Evolutionary conservation across 1,140 invertebrate genomes (phyloP).

Genomic region (Halotydeus destructor): DNA sequence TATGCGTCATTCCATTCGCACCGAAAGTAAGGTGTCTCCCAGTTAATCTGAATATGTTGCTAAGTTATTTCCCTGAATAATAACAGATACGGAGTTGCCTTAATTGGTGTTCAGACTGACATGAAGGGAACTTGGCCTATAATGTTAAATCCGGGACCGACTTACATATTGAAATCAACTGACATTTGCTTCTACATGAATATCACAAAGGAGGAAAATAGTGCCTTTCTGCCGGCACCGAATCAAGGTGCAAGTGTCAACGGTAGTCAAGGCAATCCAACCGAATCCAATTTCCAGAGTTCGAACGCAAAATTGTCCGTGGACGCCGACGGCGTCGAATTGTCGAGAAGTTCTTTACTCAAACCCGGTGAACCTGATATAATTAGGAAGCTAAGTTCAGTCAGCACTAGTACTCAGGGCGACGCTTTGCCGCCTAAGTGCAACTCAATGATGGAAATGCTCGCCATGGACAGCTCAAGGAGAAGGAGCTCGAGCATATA

Average conservation of each 20-base stretch:
- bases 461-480: neutral
- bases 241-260: too few relatives aligned
- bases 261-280: too few relatives aligned
- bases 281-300: too few relatives aligned
- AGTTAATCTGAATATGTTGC: neutral
- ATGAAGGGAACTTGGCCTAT: constrained; percentile 63
- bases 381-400: neutral
- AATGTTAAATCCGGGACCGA: constrained; percentile 79
- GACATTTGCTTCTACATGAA: constrained; percentile 97
- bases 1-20: constrained; percentile 97
- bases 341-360: too few relatives aligned
- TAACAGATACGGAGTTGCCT: constrained; percentile 70
- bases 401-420: neutral
- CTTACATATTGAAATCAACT: constrained; percentile 40
- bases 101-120: constrained; percentile 79
- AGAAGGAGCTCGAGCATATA: neutral
- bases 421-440: constrained; percentile 1
- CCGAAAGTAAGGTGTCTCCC: constrained; percentile 49
- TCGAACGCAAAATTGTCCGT: too few relatives aligned
- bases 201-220: constrained; percentile 90
- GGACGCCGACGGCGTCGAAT: too few relatives aligned
- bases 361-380: constrained; percentile 1
- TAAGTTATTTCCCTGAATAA: neutral
- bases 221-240: constrained; percentile 67
- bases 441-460: neutral